Evolutionary conservation across 2,113 vertebrate genomes (phyloP).

Genomic region (Crotalus viridis): DNA sequence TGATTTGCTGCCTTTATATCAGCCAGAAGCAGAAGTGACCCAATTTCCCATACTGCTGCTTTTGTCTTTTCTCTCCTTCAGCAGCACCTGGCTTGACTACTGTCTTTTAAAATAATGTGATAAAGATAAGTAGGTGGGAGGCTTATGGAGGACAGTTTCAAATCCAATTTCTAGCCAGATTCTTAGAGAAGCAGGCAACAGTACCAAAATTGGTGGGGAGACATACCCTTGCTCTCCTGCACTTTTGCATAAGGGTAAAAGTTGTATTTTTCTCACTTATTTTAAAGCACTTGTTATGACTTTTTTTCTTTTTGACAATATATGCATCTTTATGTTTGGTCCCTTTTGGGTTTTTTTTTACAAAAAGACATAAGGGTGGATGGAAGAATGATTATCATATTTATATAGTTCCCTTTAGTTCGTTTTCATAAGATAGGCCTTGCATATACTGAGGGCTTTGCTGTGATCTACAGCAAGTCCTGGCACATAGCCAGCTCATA

Average conservation of each 20-base stretch:
- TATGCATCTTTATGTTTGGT: background rate
- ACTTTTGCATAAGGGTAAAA: background rate
- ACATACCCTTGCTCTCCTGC: background rate
- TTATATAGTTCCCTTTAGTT: background rate
- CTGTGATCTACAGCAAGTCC: background rate
- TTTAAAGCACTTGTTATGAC: background rate
- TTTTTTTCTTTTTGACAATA: background rate
- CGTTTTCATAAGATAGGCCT: background rate
- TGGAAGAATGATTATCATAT: background rate
- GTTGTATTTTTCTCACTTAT: background rate
- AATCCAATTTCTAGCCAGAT: background rate
- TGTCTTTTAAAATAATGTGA: background rate
- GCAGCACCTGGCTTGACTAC: background rate
- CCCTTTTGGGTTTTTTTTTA: background rate
- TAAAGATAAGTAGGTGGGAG: accelerated
- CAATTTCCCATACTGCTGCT: background rate
- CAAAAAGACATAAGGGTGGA: background rate
- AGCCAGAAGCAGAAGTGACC: background rate
- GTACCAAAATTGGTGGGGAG: background rate
- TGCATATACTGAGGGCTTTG: background rate
- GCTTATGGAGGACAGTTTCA: background rate
- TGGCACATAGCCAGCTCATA: background rate
- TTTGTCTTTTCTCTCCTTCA: background rate
- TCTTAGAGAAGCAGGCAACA: background rate
- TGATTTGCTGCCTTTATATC: background rate